These are phyloP conservation scores for Panulirus ornatus DNA, from an alignment of 1,140 invertebrate species.

Conservation along the genomic window DNA sequence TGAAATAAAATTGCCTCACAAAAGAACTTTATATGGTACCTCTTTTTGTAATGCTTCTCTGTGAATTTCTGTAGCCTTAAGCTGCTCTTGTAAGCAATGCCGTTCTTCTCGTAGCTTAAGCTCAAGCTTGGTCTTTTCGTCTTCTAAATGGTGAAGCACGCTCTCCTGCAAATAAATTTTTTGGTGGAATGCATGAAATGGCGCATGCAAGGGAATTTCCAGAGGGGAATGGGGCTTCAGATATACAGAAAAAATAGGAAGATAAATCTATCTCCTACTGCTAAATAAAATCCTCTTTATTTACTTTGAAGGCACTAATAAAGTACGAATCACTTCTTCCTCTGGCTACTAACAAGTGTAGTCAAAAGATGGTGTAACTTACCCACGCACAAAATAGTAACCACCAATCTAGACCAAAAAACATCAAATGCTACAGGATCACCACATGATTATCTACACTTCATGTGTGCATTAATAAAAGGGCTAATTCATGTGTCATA, in stretches of 20 bases:
- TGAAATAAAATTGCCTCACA: no score
- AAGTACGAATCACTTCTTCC: not conserved
- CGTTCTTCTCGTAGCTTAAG: conserved; percentile 18
- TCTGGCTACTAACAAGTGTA: not conserved
- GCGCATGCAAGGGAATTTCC: no score
- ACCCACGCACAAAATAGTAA: no score
- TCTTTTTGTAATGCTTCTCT: conserved; percentile 12
- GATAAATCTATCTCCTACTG: not conserved
- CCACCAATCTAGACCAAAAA: no score
- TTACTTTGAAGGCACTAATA: not conserved
- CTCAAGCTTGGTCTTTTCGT: conserved; percentile 46
- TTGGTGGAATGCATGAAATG: no score
- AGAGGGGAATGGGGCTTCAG: no score
- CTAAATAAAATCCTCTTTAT: not conserved
- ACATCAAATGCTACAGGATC: no score
- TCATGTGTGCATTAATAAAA: no score
- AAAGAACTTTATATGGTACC: not conserved
- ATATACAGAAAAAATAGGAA: not conserved
- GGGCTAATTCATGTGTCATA: no score
- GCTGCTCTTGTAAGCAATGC: not conserved
- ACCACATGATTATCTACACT: no score
- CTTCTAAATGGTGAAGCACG: not conserved
- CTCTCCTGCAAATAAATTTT: conserved; percentile 24
- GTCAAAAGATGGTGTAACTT: no score
- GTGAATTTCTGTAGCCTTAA: not conserved